A percentile compares a stretch with the other conserved stretches of the same genome.
These are phyloP conservation scores for Apomyelois bistriatella DNA, from an alignment of 2,888 invertebrate species.

Conservation along the genomic window DNA sequence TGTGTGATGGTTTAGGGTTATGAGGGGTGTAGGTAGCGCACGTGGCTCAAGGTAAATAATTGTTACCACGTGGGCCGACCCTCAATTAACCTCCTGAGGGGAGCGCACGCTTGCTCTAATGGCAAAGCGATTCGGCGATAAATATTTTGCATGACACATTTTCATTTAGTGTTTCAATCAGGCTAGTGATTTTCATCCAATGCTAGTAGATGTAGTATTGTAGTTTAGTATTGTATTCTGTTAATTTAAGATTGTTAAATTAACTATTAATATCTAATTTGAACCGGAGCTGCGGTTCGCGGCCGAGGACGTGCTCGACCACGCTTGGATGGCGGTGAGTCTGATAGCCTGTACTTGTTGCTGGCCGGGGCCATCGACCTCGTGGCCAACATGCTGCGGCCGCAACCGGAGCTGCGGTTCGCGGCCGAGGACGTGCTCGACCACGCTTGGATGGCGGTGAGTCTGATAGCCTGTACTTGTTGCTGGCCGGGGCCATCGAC, in stretches of 20 bases:
- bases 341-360: conserved; percentile 82
- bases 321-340: conserved; percentile 89
- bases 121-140: conserved; percentile 22
- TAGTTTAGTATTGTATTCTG: background rate
- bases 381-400: no score
- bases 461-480: conserved; percentile 79
- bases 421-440: conserved; percentile 96
- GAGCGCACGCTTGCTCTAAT: conserved; percentile 54
- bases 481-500: no score
- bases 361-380: no score
- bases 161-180: background rate
- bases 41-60: conserved; percentile 77
- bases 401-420: conserved; percentile 92
- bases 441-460: conserved; percentile 90
- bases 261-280: background rate
- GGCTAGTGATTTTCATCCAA: background rate
- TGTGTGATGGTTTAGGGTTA: conserved; percentile 13
- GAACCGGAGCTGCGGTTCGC: conserved; percentile 90
- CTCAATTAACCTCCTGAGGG: conserved; percentile 64
- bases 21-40: conserved; percentile 36
- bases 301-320: conserved; percentile 95
- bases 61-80: conserved; percentile 66
- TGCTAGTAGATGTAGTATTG: background rate
- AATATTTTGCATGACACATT: conserved; percentile 13
- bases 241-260: background rate